phyloP scores from a whole-genome alignment of 2,888 invertebrate species.

The Baccha elongata region DNA sequence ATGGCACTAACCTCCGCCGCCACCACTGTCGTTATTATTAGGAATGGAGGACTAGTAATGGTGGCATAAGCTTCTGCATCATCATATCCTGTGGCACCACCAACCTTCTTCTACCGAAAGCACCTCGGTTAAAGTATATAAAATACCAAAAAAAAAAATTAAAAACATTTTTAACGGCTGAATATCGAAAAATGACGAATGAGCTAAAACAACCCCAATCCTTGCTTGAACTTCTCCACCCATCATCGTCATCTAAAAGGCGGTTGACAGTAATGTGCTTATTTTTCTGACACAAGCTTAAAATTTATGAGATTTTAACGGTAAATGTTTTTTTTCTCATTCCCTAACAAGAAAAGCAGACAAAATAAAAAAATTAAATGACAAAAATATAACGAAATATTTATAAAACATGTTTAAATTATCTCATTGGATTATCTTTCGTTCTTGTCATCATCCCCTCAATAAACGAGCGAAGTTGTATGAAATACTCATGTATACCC shows the following conservation, averaged over 20 bases:
- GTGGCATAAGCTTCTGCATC: slow-evolving; percentile 69
- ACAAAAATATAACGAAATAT: slow-evolving; percentile 8
- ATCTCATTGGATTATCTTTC: slow-evolving; percentile 65
- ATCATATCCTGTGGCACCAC: slow-evolving; percentile 21
- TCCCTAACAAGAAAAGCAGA: not conserved
- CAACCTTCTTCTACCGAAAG: slow-evolving; percentile 3
- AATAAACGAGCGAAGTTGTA: not conserved
- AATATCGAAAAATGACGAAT: slow-evolving; percentile 65
- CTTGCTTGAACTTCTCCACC: not conserved
- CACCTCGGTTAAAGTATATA: slow-evolving; percentile 1
- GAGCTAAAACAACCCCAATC: slow-evolving; percentile 51
- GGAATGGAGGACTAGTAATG: slow-evolving; percentile 41
- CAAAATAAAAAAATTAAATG: slow-evolving; percentile 5
- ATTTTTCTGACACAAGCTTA: slow-evolving; percentile 72
- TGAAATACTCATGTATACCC: not conserved
- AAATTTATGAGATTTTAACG: slow-evolving; percentile 70
- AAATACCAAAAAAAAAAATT: slow-evolving; percentile 45
- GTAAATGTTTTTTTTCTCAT: slow-evolving; percentile 34
- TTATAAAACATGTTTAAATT: slow-evolving; percentile 66
- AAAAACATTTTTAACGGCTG: slow-evolving; percentile 67
- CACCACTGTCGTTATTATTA: not conserved
- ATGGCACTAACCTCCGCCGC: slow-evolving; percentile 2
- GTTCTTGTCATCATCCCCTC: not conserved
- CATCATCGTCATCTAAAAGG: not conserved
- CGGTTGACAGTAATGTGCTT: slow-evolving; percentile 67